A percentile compares a stretch with the other conserved stretches of the same genome.
Evolutionary conservation across 2,888 invertebrate species (phyloP).

Genomic region (Andrena minutula): DNA sequence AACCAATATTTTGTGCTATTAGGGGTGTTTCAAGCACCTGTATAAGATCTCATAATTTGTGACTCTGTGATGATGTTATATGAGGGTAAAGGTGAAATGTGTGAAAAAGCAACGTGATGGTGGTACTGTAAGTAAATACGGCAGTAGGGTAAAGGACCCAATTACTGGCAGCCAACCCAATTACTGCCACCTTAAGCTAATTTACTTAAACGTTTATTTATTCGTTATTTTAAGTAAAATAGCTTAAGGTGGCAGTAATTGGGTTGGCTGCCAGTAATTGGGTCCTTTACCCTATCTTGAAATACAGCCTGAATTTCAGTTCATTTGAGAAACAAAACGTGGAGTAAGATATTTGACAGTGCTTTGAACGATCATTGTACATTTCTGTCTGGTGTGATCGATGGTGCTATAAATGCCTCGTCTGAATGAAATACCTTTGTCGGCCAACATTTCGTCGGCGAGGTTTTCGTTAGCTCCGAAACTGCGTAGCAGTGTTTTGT

Average conservation of each 20-base stretch:
- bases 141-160: no score
- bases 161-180: no score
- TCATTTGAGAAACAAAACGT: conserved; percentile 1
- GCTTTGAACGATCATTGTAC: conserved; percentile 36
- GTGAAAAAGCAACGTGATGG: conserved; percentile 40
- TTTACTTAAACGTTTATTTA: no score
- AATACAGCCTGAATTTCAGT: neutral
- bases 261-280: no score
- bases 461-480: conserved; percentile 90
- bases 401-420: conserved; percentile 49
- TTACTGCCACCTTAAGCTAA: no score
- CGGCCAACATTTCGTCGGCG: conserved; percentile 90
- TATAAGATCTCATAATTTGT: neutral
- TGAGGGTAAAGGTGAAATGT: conserved; percentile 13
- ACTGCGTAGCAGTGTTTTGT: conserved; percentile 89
- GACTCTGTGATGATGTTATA: conserved; percentile 5
- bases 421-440: conserved; percentile 89
- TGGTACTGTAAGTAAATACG: neutral
- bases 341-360: conserved; percentile 33
- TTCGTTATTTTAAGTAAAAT: no score
- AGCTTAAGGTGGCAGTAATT: no score
- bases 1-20: no score
- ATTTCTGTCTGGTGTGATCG: conserved; percentile 17
- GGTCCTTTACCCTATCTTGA: no score
- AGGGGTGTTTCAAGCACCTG: neutral